Evolutionary conservation across 2,888 invertebrate species (phyloP).

Genomic region (Busseola fusca): DNA sequence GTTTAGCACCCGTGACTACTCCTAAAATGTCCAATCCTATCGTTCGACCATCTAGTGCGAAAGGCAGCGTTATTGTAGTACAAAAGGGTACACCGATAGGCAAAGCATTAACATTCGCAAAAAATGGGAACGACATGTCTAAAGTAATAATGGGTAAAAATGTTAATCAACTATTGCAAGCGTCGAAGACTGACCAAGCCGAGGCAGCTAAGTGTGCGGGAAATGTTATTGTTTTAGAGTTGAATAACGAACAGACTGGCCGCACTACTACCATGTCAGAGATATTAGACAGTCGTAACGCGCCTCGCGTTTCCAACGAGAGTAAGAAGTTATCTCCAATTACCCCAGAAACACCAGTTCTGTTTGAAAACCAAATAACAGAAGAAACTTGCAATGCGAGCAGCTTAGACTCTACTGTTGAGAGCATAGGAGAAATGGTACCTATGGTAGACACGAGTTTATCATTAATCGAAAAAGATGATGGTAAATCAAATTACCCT

Average conservation of each 20-base stretch:
- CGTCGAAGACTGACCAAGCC: constrained; percentile 78
- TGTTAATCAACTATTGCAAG: constrained; percentile 84
- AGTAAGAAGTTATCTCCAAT: constrained; percentile 75
- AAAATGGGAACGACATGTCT: constrained; percentile 85
- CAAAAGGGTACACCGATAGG: constrained; percentile 89
- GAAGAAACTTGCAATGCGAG: constrained; percentile 81
- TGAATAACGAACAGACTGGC: constrained; percentile 85
- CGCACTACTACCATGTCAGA: constrained; percentile 85
- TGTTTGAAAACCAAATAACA: constrained; percentile 81
- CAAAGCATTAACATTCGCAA: constrained; percentile 84
- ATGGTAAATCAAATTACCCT: constrained; percentile 71
- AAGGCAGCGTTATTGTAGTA: constrained; percentile 90
- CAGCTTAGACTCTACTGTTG: constrained; percentile 82
- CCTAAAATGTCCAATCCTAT: constrained; percentile 84
- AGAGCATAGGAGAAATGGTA: constrained; percentile 80
- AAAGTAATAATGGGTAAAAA: constrained; percentile 88
- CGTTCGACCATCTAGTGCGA: constrained; percentile 82
- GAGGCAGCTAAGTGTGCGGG: constrained; percentile 80
- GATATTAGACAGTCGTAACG: constrained; percentile 80
- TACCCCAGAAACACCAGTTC: constrained; percentile 89
- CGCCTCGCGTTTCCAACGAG: constrained; percentile 68
- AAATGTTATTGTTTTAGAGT: constrained; percentile 85
- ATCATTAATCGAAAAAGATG: constrained; percentile 73
- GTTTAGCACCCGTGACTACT: constrained; percentile 78
- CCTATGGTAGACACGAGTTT: constrained; percentile 74